Evolutionary conservation across 2,888 invertebrate genomes (phyloP), one percentile per base, ranked within the genome.

Genomic region (Odontomyia ornata): DNA sequence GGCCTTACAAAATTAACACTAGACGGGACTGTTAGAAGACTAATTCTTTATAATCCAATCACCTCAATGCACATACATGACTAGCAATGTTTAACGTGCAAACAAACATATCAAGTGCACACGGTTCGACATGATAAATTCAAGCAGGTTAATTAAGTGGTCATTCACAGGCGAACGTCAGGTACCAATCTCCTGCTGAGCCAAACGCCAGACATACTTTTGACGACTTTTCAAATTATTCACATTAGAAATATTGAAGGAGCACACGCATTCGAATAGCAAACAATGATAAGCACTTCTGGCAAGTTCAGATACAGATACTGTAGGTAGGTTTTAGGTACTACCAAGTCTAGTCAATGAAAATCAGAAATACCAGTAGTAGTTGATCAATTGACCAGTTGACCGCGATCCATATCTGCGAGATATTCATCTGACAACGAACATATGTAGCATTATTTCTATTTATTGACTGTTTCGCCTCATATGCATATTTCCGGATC

Each of bases 351-450:
- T 18, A 52, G 5, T 18, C 36, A 25, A 65, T 65, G 21, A 30
- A 27, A 30, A 65, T 36, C 36, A 36, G 36, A 36, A 36, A 9
- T 30, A 36, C 65, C 65, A 69, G 47, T 47, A 25, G 69, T 47
- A 47, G 69, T 69, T 69, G 46, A 69, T 69, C 69, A 46, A 47
- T 47, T 28, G 47, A 69, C 69, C 47, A n/a, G 69, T 69, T 69
- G 69, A 69, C 69, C 69, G 69, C 69, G 69, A 27, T 69, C 69
- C 23, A 69, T 69, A 69, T 69, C 69, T 47, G 69, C 25, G 27
- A 69, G 30, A 69, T 69, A 69, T 65, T 30, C 30, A n/a, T 15
- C 65, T n/a, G 65, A 36, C 30, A 65, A 5, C 36, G 3, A 9
- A 36, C 36, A n/a, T 9, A 36, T 9, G 27, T 36, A 11, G 18